A percentile compares a stretch with the other conserved stretches of the same genome.
Evolutionary conservation across 2,888 invertebrate genomes (phyloP).

Genomic region (Spilarctia lutea): DNA sequence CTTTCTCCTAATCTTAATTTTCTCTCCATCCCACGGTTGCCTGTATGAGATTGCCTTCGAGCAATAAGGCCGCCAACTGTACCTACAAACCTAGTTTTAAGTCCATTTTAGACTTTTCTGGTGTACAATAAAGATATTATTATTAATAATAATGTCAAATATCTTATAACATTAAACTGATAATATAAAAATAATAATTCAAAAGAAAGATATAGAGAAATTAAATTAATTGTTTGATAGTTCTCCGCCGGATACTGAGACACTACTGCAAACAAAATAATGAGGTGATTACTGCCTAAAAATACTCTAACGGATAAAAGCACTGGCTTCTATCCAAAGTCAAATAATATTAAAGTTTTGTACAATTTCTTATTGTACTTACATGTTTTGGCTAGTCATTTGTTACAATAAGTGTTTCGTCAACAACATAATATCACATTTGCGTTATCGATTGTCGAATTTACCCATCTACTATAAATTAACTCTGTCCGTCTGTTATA

Average conservation of each 20-base stretch:
- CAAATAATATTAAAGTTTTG: constrained; percentile 41
- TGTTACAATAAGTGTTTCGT: background rate
- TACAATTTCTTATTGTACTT: constrained; percentile 8
- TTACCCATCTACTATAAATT: too few species aligned
- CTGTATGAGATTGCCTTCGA: too few species aligned
- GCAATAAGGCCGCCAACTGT: too few species aligned
- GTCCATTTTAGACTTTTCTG: too few species aligned
- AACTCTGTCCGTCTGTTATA: too few species aligned
- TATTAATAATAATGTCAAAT: background rate
- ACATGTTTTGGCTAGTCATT: background rate
- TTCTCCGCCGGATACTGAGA: constrained; percentile 34
- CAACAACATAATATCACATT: background rate
- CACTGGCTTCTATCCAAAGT: constrained; percentile 64
- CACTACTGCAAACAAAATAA: constrained; percentile 62
- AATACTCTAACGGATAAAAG: constrained; percentile 63
- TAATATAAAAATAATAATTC: background rate
- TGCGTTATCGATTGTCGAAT: background rate
- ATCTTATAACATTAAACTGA: background rate
- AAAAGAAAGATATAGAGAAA: background rate
- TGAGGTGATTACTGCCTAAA: constrained; percentile 68
- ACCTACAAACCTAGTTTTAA: too few species aligned
- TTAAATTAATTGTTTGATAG: constrained; percentile 1
- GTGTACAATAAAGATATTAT: too few species aligned
- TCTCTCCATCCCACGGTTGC: too few species aligned
- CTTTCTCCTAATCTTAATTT: too few species aligned